Evolutionary conservation across 2,888 invertebrate genomes (phyloP).

Genomic region (Lasioglossum villosulum): DNA sequence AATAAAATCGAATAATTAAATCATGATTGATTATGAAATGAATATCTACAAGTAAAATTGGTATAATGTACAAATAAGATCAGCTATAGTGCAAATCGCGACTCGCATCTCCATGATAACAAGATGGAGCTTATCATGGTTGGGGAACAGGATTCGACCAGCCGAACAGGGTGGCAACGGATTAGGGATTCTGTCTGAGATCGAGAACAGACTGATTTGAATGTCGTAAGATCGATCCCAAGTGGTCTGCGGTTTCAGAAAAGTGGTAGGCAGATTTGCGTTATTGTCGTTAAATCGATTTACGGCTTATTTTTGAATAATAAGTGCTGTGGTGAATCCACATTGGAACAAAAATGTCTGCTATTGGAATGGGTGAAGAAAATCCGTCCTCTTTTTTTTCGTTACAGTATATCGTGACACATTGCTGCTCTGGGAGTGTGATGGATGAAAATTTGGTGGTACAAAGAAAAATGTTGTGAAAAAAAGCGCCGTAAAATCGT

Average conservation of each 20-base stretch:
- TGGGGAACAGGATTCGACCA: background rate
- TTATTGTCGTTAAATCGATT: background rate
- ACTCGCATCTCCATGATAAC: background rate
- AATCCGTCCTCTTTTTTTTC: background rate
- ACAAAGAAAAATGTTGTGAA: background rate
- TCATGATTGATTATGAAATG: too few species aligned
- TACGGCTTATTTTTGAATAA: background rate
- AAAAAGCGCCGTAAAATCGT: background rate
- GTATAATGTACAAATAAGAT: background rate
- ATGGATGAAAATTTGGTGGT: background rate
- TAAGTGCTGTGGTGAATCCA: background rate
- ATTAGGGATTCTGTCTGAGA: conserved; percentile 1
- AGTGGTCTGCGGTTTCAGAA: background rate
- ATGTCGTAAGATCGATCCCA: background rate
- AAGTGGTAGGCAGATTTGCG: background rate
- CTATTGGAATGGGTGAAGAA: background rate
- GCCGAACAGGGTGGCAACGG: background rate
- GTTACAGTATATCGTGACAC: background rate
- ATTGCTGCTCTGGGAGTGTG: background rate
- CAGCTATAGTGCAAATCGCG: background rate
- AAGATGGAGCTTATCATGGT: background rate
- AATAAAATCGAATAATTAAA: too few species aligned
- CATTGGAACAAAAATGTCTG: background rate
- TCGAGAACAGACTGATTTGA: conserved; percentile 2
- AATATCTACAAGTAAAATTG: background rate